phyloP scores from a whole-genome alignment of 2,888 invertebrate genomes.

The Nowickia ferox region DNA sequence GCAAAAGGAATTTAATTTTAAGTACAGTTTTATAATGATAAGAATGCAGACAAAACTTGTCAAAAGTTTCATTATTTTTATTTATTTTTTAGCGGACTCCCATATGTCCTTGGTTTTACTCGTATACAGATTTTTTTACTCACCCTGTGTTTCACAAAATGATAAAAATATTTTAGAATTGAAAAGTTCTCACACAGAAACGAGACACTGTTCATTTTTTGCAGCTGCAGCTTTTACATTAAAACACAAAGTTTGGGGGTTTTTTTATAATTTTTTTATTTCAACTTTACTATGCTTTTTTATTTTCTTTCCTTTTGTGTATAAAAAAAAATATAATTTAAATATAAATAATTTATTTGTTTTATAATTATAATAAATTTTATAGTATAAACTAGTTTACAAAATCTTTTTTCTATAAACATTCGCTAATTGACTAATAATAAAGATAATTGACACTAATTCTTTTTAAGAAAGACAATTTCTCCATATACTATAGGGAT shows the following conservation, averaged over 20 bases:
- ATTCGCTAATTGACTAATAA: conserved; percentile 81
- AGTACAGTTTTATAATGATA: too few relatives aligned
- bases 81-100: too few relatives aligned
- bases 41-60: too few relatives aligned
- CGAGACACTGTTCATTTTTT: too few relatives aligned
- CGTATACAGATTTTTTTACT: too few relatives aligned
- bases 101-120: too few relatives aligned
- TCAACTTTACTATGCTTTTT: conserved; percentile 34
- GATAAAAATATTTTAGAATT: too few relatives aligned
- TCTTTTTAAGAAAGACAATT: conserved; percentile 5
- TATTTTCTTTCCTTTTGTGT: conserved; percentile 23
- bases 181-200: too few relatives aligned
- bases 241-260: neutral
- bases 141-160: too few relatives aligned
- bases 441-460: conserved; percentile 59
- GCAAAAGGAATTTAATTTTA: too few relatives aligned
- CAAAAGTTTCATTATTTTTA: too few relatives aligned
- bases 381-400: conserved; percentile 45
- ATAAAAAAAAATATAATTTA: conserved; percentile 48
- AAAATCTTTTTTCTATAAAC: conserved; percentile 64
- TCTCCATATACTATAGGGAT: conserved; percentile 22
- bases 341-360: conserved; percentile 66
- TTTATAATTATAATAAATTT: conserved; percentile 34
- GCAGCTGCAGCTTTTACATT: too few relatives aligned
- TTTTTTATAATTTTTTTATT: conserved; percentile 20